Base-by-base conservation (phyloP, 1,140 invertebrate genomes). In the Brachystomella parvula region DNA sequence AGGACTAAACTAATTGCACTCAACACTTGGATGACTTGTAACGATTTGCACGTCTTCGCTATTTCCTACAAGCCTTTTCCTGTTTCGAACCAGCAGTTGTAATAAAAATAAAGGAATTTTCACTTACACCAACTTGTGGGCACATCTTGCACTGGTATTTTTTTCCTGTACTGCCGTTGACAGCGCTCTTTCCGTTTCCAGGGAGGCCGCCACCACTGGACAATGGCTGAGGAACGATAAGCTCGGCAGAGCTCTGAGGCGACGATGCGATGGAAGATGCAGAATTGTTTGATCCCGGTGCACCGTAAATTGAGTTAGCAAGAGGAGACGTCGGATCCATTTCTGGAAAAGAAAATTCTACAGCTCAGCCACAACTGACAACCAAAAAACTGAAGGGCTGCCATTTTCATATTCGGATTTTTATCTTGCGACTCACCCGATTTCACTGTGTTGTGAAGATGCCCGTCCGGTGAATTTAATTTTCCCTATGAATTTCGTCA, bases 141-240 rank as follows among this genome's bases (percentile, higher is more conserved):
- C 94, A 97, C 93, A 97, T 96, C 81, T 96, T 96, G 86, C 94
- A 97, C 78, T 94, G 91, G 82, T 96, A 96, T 78, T 94, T 94
- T 57, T 81, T 67, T 24, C 76, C 78, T n/a, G 75, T 74, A 26
- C 76, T 75, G 56, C 75, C 76, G 47, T 66, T 63, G 53, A 60
- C 39, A 32, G 66, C 56, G 33, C 30, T 59, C 56, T 70, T 70
- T 26, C 65, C 64, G 39, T 70, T 69, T 29, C 67, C 67, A 17
- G 63, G 53, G 26, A n/a, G n/a, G n/a, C n/a, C n/a, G n/a, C n/a
- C n/a, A n/a, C 65, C 67, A 63, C 68, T 73, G 32, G 71, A 70
- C 59, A 94, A 85, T 44, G 92, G 92, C 76, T 96, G 92, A 1
- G 92, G 92, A 28, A 95, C 91, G 63, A 95, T 90, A 71, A 96